Percentiles rank a stretch among this genome's conserved stretches.
These are phyloP conservation scores for Echeneis naucrates DNA, from an alignment of 2,797 vertebrate species.

Conservation along the genomic window DNA sequence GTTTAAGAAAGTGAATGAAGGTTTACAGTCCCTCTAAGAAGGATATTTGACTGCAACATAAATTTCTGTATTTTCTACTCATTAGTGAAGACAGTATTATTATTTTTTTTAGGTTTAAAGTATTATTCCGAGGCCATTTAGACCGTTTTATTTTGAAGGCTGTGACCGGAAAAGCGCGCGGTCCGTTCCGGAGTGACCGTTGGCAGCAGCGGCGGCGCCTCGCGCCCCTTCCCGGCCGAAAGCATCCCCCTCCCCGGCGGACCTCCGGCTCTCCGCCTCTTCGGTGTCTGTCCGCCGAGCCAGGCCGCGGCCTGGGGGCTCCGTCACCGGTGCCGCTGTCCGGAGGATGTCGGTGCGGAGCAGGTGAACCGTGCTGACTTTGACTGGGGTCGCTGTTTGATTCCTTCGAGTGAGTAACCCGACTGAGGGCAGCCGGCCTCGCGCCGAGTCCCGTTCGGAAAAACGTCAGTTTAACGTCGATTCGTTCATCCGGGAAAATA, in stretches of 20 bases:
- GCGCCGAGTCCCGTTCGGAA: conserved; percentile 47
- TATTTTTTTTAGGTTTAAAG: no score
- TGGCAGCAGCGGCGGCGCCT: conserved; percentile 62
- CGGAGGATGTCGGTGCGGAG: conserved; percentile 54
- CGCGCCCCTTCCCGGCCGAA: conserved; percentile 81
- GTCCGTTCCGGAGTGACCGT: not conserved
- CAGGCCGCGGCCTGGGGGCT: conserved; percentile 55
- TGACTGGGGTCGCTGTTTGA: conserved; percentile 61
- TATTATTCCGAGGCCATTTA: no score
- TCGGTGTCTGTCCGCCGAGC: conserved; percentile 76
- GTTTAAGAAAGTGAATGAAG: accelerated
- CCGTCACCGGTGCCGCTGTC: conserved; percentile 50
- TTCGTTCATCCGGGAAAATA: not conserved
- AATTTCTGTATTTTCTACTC: not conserved
- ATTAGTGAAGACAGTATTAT: no score
- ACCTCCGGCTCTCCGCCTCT: conserved; percentile 60
- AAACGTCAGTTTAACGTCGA: conserved; percentile 1
- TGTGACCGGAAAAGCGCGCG: accelerated
- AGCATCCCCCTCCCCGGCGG: conserved; percentile 50
- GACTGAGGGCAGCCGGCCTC: conserved; percentile 31
- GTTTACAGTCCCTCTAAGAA: not conserved
- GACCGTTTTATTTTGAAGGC: conserved; percentile 48
- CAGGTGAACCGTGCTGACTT: conserved; percentile 57
- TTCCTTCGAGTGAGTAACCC: conserved; percentile 78
- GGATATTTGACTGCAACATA: accelerated